Conservation (phyloP, 1,140 invertebrate species). For the Andricus grossulariae region DNA sequence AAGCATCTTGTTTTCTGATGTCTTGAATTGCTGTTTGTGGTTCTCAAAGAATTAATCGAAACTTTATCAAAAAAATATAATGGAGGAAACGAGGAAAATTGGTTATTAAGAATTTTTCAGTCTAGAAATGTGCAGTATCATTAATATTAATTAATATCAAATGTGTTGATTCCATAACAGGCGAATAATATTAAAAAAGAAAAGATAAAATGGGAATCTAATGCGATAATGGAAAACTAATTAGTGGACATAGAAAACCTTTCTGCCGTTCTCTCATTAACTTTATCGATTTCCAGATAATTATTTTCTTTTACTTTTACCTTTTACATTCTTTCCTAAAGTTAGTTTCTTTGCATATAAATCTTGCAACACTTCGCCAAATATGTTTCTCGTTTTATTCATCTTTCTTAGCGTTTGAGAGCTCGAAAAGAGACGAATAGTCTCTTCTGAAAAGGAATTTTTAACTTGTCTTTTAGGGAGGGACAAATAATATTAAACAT, state of each 20-base stretch:
- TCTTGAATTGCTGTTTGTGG: too few species aligned
- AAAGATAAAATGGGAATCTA: too few species aligned
- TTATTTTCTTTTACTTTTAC: not conserved
- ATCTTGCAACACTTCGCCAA: not conserved
- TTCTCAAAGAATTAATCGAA: too few species aligned
- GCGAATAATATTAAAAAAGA: too few species aligned
- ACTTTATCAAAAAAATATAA: not conserved
- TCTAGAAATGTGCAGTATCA: too few species aligned
- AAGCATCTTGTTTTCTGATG: too few species aligned
- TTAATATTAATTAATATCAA: too few species aligned
- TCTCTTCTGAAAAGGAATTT: conserved; percentile 15
- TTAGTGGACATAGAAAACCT: too few species aligned
- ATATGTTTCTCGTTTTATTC: not conserved
- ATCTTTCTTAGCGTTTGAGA: not conserved
- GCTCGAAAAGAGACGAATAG: not conserved
- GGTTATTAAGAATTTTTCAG: not conserved
- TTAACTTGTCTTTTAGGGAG: not conserved
- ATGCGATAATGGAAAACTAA: too few species aligned
- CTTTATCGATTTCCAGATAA: too few species aligned
- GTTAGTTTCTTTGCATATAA: not conserved
- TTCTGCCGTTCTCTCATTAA: too few species aligned
- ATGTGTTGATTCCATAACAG: too few species aligned
- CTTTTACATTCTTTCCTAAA: not conserved
- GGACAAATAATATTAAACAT: conserved; percentile 12
- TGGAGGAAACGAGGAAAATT: not conserved